Conservation (phyloP, 2,888 invertebrate species). For the Acronicta leporina region DNA sequence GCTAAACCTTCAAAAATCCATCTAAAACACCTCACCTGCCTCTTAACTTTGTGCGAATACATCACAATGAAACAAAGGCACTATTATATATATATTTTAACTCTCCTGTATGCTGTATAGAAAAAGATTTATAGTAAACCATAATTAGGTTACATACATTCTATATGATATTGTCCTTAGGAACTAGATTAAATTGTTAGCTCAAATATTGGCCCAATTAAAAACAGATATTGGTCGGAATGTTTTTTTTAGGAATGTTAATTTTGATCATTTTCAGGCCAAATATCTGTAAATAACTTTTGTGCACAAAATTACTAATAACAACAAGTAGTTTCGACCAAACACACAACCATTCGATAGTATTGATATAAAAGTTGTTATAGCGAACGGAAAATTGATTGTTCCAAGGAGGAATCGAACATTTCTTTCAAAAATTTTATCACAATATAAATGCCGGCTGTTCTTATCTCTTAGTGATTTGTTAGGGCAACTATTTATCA, state of each 20-base stretch:
- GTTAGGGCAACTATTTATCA: neutral
- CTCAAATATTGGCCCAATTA: constrained; percentile 34
- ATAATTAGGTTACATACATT: constrained; percentile 22
- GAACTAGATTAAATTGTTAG: constrained; percentile 57
- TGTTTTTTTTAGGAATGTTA: constrained; percentile 42
- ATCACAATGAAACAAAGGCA: constrained; percentile 64
- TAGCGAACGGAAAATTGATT: constrained; percentile 20
- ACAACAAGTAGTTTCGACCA: constrained; percentile 19
- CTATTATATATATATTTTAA: constrained; percentile 57
- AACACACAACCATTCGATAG: constrained; percentile 16
- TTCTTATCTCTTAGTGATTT: neutral
- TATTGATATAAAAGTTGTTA: constrained; percentile 9
- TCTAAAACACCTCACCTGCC: constrained; percentile 64
- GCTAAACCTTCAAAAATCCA: constrained; percentile 65
- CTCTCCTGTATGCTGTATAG: constrained; percentile 56
- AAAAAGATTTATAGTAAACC: constrained; percentile 56
- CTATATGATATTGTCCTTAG: constrained; percentile 48
- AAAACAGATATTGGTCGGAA: constrained; percentile 36
- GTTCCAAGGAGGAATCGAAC: neutral
- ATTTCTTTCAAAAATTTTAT: constrained; percentile 2
- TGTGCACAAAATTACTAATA: constrained; percentile 20
- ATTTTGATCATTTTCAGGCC: constrained; percentile 21
- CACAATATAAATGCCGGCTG: constrained; percentile 8
- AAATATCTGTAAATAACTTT: constrained; percentile 19
- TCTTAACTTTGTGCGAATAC: constrained; percentile 52